phyloP scores from a whole-genome alignment of 2,113 vertebrate species.

The Scartelaos histophorus region DNA sequence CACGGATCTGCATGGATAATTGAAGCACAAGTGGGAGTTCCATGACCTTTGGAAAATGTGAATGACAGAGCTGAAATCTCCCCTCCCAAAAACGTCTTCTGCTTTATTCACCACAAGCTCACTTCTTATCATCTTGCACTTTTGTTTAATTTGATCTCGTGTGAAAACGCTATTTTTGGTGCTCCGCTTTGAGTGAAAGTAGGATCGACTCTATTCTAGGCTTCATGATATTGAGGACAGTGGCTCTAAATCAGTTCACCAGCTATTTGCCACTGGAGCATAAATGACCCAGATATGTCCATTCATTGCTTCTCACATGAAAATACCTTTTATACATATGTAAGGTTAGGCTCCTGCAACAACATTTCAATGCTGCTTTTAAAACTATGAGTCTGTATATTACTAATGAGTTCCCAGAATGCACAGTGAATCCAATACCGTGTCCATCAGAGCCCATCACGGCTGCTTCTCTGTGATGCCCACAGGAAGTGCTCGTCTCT shows the following conservation, averaged over 20 bases:
- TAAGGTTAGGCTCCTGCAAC: background rate
- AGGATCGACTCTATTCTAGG: conserved; percentile 56
- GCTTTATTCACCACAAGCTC: conserved; percentile 19
- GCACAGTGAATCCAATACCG: conserved; percentile 18
- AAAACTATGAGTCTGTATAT: background rate
- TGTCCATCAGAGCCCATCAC: conserved; percentile 9
- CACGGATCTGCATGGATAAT: background rate
- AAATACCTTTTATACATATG: background rate
- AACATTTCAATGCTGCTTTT: background rate
- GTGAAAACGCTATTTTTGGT: conserved; percentile 28
- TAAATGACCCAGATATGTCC: conserved; percentile 48
- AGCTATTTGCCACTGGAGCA: conserved; percentile 27
- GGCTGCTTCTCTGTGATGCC: conserved; percentile 19
- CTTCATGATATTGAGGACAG: conserved; percentile 48
- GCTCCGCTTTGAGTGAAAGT: conserved; percentile 34
- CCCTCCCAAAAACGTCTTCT: conserved; percentile 21
- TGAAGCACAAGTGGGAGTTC: background rate
- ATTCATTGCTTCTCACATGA: background rate
- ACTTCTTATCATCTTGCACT: conserved; percentile 34
- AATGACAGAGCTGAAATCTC: background rate
- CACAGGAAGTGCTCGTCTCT: conserved; percentile 22
- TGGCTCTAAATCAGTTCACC: conserved; percentile 29
- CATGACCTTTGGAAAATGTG: background rate
- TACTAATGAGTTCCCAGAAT: conserved; percentile 36
- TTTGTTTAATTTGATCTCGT: conserved; percentile 39